Evolutionary conservation across 1,140 invertebrate species (phyloP).

Genomic region (Achatina immaculata): DNA sequence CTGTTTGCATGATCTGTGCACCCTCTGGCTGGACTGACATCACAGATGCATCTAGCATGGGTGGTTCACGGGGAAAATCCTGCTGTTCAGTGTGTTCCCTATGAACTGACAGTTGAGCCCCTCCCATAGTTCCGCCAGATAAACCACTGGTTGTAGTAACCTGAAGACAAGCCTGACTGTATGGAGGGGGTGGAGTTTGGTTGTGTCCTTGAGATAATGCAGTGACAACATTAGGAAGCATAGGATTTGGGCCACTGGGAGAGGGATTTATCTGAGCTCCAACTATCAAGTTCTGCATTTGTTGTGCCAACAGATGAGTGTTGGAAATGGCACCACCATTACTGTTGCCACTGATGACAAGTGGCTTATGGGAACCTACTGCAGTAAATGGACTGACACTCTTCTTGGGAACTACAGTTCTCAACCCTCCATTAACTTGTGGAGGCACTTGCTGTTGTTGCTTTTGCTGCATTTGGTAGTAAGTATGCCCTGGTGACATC

Average conservation of each 20-base stretch:
- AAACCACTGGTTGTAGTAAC: background rate
- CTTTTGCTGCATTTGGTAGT: conserved; percentile 41
- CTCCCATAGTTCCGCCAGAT: conserved; percentile 1
- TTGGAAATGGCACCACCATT: conserved; percentile 46
- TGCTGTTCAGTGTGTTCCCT: conserved; percentile 70
- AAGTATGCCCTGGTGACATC: conserved; percentile 75
- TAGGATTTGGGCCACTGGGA: background rate
- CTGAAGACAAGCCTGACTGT: conserved; percentile 67
- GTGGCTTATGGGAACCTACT: conserved; percentile 40
- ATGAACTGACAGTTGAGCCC: conserved; percentile 42
- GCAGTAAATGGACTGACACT: conserved; percentile 79
- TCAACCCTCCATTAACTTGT: conserved; percentile 45
- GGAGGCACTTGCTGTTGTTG: conserved; percentile 35
- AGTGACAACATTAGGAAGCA: background rate
- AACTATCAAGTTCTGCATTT: conserved; percentile 25
- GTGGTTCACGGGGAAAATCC: conserved; percentile 79
- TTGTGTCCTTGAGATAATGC: conserved; percentile 44
- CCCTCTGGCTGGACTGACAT: background rate
- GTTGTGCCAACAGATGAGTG: conserved; percentile 26
- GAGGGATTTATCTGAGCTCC: background rate
- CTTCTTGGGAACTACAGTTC: conserved; percentile 64
- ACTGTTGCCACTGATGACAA: conserved; percentile 50
- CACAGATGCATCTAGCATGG: background rate
- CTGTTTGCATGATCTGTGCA: conserved; percentile 23
- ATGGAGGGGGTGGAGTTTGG: conserved; percentile 46